These are phyloP conservation scores for Drosophila nigromelanica DNA, from an alignment of 1,140 invertebrate species.

Conservation along the genomic window DNA sequence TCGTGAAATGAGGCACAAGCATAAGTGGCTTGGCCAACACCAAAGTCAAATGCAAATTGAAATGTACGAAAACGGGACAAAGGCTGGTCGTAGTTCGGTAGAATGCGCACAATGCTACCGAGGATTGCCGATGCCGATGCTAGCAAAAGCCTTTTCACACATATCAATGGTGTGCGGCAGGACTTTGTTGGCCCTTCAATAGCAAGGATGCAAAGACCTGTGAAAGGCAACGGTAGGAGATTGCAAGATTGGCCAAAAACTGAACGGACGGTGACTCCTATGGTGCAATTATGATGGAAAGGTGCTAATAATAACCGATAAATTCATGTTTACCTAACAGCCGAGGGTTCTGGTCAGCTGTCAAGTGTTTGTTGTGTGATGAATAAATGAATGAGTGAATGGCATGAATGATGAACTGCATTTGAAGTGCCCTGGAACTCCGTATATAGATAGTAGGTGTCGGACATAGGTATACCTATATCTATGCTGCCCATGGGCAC, in stretches of 20 bases:
- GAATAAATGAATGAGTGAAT: slow-evolving; percentile 50
- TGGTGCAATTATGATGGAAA: slow-evolving; percentile 80
- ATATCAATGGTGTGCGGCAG: slow-evolving; percentile 41
- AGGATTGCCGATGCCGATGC: slow-evolving; percentile 27
- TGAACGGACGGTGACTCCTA: slow-evolving; percentile 51
- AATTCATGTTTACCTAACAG: slow-evolving; percentile 81
- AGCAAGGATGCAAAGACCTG: slow-evolving; percentile 36
- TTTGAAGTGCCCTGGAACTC: slow-evolving; percentile 20
- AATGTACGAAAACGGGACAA: slow-evolving; percentile 59
- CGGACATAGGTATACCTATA: slow-evolving; percentile 4
- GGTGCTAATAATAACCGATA: slow-evolving; percentile 83
- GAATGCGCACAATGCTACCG: slow-evolving; percentile 53
- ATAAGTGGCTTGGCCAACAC: slow-evolving; percentile 67
- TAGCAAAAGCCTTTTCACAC: slow-evolving; percentile 77
- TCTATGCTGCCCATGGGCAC: slow-evolving; percentile 21
- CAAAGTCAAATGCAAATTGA: slow-evolving; percentile 83
- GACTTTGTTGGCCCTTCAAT: slow-evolving; percentile 42
- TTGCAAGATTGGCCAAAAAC: slow-evolving; percentile 39
- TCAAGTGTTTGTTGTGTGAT: slow-evolving; percentile 66
- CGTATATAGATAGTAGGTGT: slow-evolving; percentile 54
- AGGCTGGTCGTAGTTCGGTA: slow-evolving; percentile 36
- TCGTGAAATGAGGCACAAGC: slow-evolving; percentile 35
- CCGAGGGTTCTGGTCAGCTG: slow-evolving; percentile 66
- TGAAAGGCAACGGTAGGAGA: slow-evolving; percentile 59
- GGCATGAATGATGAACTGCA: slow-evolving; percentile 63